Evolutionary conservation across 2,888 invertebrate genomes (phyloP), one percentile per base, ranked within the genome.

Genomic region (Dicranocentrus wangi): DNA sequence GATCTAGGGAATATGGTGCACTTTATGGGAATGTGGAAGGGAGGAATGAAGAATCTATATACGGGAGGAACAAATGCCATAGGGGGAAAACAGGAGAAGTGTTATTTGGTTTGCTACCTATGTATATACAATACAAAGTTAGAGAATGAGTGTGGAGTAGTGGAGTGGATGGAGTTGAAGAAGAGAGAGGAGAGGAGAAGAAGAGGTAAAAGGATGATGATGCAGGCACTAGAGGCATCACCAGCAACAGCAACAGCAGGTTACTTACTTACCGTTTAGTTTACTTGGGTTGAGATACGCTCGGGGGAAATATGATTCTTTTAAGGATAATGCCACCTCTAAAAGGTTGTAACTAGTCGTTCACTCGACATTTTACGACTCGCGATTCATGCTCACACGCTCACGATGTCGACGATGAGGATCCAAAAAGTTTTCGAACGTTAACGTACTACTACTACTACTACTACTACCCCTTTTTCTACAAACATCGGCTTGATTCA

Each of bases 321-420:
- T 72, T 65, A 68, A 73, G 68, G 51, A 73, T 73, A 73, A 80
- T 80, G 80, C 80, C 68, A 73, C 61, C 61, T 79, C 68, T 73
- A 43, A 80, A 73, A 68, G 73, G 72, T 61, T 80, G 73, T 71
- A 68, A 65, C 78, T 78, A 65, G 70, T 65, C 72, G 80, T 73
- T 80, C 80, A 79, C 32, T 73, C 79, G 71, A 73, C 55, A 60
- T 80, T 80, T 79, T 72, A 80, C 79, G 71, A 79, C 43, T 71
- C 79, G 71, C 80, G 80, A 80, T 80, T 65, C 77, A 69, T 69
- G 69, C 77, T 77, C 68, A 77, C 69, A 47, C 47, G 63, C 77
- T 77, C 77, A 77, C 77, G 69, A 69, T 68, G 60, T 55, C 55
- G 25, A 55, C 68, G 61, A 61, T 58, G 61, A 61, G 32, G 61